A percentile compares a stretch with the other conserved stretches of the same genome.
Conservation (phyloP, 1,140 invertebrate species). For the Argopecten irradians region DNA sequence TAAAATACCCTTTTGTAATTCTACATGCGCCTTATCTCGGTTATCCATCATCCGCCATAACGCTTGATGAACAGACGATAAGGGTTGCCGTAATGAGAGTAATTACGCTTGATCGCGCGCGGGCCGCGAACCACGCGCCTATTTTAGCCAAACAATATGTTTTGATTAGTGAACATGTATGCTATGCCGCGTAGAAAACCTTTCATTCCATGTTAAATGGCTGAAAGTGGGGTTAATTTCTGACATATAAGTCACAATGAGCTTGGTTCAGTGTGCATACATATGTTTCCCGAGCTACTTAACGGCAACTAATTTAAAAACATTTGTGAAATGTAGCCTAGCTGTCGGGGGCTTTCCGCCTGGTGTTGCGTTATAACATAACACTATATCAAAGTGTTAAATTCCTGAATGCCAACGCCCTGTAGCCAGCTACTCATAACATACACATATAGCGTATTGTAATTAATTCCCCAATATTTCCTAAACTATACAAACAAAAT, state of each 20-base stretch:
- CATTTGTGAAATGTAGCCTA: background rate
- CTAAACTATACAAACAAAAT: too few relatives aligned
- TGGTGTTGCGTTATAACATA: background rate
- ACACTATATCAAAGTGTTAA: background rate
- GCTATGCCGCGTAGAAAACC: background rate
- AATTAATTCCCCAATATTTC: too few relatives aligned
- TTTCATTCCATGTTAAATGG: slow-evolving; percentile 10
- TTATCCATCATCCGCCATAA: slow-evolving; percentile 8
- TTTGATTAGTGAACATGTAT: background rate
- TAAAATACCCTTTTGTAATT: slow-evolving; percentile 12
- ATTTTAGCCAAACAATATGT: slow-evolving; percentile 6
- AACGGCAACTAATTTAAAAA: background rate
- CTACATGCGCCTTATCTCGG: background rate
- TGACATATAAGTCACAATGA: background rate
- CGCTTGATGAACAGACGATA: slow-evolving; percentile 14
- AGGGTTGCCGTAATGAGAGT: background rate
- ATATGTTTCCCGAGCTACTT: background rate
- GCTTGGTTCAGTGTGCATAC: background rate
- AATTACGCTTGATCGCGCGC: background rate
- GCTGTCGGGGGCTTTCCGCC: background rate
- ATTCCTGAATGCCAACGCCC: slow-evolving; percentile 5
- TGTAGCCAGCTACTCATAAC: background rate
- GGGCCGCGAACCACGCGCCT: slow-evolving; percentile 17
- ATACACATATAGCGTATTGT: background rate
- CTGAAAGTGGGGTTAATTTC: slow-evolving; percentile 21